Conservation (phyloP, 92 coral and sea anemone species). For the Epizoanthus fatuus region DNA sequence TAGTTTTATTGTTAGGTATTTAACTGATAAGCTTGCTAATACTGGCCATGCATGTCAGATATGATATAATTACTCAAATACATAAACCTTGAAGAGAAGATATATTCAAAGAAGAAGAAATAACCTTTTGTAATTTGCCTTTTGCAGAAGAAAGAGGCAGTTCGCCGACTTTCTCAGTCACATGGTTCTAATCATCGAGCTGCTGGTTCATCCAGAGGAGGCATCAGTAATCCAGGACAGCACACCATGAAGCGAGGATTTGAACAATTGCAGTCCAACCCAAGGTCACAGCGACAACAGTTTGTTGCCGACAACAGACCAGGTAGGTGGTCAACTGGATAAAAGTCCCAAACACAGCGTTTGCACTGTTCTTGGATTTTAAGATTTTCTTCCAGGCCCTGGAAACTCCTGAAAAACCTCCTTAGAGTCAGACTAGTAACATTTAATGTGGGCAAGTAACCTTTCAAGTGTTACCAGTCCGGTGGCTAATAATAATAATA, state of each 20-base stretch:
- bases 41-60: no score
- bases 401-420: no score
- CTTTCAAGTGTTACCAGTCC: no score
- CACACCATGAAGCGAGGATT: conserved; percentile 20
- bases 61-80: no score
- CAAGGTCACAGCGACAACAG: conserved; percentile 16
- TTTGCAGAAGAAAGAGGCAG: conserved; percentile 87
- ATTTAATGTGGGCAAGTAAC: no score
- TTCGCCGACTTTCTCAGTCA: conserved; percentile 85
- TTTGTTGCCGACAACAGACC: background rate
- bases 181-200: conserved; percentile 39
- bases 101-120: background rate
- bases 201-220: conserved; percentile 18
- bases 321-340: background rate
- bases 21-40: no score
- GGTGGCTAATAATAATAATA: no score
- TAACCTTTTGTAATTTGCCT: background rate
- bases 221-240: background rate
- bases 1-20: no score
- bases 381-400: no score
- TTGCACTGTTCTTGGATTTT: no score
- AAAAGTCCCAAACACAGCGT: background rate
- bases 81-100: no score
- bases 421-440: no score
- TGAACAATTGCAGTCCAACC: conserved; percentile 7